A percentile compares a stretch with the other conserved stretches of the same genome.
Evolutionary conservation across 2,888 invertebrate species (phyloP).

Genomic region (Nephrotoma appendiculata): DNA sequence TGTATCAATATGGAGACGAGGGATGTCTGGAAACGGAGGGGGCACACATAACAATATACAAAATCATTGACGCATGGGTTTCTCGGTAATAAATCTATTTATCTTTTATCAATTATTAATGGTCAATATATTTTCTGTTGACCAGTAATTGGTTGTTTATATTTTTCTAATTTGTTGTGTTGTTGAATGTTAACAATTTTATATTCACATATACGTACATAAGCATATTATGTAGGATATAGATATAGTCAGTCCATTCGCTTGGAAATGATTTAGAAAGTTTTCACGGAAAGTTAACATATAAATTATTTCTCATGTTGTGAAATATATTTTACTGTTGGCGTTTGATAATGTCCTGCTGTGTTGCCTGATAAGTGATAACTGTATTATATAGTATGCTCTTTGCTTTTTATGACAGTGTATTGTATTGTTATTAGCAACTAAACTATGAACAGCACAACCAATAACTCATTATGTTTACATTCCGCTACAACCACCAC

Average conservation of each 20-base stretch:
- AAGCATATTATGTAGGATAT: neutral
- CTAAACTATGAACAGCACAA: neutral
- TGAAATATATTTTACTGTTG: neutral
- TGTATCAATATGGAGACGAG: neutral
- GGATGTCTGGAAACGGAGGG: neutral
- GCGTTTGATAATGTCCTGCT: neutral
- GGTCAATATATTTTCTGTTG: neutral
- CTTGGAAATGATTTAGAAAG: neutral
- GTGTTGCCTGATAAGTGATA: neutral
- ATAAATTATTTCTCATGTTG: neutral
- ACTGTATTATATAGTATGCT: too few relatives aligned
- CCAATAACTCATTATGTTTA: too few relatives aligned
- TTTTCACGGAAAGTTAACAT: neutral
- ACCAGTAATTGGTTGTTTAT: neutral
- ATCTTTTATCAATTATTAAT: neutral
- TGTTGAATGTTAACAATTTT: neutral
- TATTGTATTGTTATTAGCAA: neutral
- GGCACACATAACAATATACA: neutral
- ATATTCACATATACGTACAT: neutral
- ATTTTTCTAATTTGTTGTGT: neutral
- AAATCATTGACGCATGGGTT: neutral
- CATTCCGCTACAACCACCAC: too few relatives aligned
- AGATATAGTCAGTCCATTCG: neutral
- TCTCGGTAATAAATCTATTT: neutral
- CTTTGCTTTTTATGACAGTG: too few relatives aligned